These are phyloP conservation scores for Allolobophora icterica DNA, from an alignment of 2,888 invertebrate genomes.

Conservation along the genomic window DNA sequence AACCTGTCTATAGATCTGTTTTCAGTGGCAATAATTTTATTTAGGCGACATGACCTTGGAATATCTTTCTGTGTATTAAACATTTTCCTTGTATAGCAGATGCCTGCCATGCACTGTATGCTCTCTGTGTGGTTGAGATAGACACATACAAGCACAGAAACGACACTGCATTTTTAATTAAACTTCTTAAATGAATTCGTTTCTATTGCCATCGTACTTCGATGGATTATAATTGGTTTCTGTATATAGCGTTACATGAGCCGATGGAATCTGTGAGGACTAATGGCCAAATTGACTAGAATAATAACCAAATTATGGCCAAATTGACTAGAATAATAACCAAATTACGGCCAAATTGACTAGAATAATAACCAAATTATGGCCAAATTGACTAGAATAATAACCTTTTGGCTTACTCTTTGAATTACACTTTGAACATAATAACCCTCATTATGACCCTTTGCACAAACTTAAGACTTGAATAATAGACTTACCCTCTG, in stretches of 20 bases:
- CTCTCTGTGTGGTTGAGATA: background rate
- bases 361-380: background rate
- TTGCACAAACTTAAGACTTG: background rate
- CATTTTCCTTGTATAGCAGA: background rate
- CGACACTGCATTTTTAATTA: background rate
- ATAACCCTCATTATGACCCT: background rate
- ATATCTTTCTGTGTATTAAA: background rate
- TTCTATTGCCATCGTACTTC: no score
- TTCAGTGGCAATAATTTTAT: background rate
- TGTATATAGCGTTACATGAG: background rate
- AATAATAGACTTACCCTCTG: conserved; percentile 61
- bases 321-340: background rate
- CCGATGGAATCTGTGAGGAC: background rate
- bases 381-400: background rate
- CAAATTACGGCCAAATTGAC: background rate
- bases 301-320: no score
- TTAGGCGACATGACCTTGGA: background rate
- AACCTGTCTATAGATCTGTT: background rate
- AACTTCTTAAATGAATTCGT: no score
- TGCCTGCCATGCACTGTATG: no score
- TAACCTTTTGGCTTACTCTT: background rate
- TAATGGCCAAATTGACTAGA: background rate
- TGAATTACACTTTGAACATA: background rate
- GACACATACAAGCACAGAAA: background rate
- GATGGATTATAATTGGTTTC: no score